Evolutionary conservation across 2,888 invertebrate species (phyloP).

Genomic region (Gastracanthus pulcherrimus): DNA sequence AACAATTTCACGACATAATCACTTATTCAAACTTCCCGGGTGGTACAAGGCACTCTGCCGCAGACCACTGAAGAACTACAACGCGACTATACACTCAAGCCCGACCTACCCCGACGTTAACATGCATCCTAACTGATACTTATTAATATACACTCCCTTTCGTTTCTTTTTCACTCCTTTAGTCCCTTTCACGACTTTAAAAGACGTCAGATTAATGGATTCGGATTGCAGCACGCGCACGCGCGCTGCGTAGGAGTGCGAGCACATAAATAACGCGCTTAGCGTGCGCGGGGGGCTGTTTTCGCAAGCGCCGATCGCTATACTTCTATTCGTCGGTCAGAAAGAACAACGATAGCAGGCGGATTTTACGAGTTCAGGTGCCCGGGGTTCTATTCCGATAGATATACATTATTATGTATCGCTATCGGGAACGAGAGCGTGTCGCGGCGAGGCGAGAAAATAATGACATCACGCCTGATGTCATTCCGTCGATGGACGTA

Average conservation of each 20-base stretch:
- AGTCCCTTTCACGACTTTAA: too few relatives aligned
- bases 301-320: slow-evolving; percentile 29
- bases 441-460: slow-evolving; percentile 4
- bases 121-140: too few relatives aligned
- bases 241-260: neutral
- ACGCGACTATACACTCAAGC: too few relatives aligned
- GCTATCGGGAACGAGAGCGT: neutral
- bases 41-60: too few relatives aligned
- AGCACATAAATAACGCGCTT: neutral
- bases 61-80: too few relatives aligned
- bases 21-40: too few relatives aligned
- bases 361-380: slow-evolving; percentile 22
- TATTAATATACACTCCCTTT: too few relatives aligned
- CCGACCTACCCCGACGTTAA: too few relatives aligned
- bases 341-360: neutral
- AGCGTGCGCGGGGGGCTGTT: slow-evolving; percentile 3
- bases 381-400: neutral
- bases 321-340: neutral
- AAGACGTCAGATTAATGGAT: neutral
- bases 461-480: slow-evolving; percentile 16
- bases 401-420: slow-evolving; percentile 7
- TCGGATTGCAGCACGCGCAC: neutral
- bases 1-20: too few relatives aligned
- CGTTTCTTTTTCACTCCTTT: too few relatives aligned
- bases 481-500: neutral